Percentiles rank a stretch among this genome's conserved stretches.
phyloP scores from a whole-genome alignment of 2,113 vertebrate species.

The Albula goreensis region DNA sequence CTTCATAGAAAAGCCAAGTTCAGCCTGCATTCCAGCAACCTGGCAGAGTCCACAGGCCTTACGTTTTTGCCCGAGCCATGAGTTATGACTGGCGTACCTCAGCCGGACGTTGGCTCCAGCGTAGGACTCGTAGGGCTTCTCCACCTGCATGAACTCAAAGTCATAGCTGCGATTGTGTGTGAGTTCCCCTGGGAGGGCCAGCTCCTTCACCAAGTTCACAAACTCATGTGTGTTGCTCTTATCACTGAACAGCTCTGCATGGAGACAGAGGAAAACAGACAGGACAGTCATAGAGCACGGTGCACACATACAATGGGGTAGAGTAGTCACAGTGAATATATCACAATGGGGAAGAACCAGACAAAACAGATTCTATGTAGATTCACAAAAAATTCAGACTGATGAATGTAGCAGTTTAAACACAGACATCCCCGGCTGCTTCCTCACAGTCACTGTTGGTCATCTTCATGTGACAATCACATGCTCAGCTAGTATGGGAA shows the following conservation, averaged over 20 bases:
- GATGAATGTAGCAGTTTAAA: too few relatives aligned
- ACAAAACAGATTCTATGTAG: background rate
- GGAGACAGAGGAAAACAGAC: constrained; percentile 15
- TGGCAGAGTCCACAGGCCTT: too few relatives aligned
- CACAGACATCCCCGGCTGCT: too few relatives aligned
- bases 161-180: constrained; percentile 97
- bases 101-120: constrained; percentile 93
- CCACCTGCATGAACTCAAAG: constrained; percentile 99
- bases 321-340: background rate
- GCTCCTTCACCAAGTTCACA: constrained; percentile 97
- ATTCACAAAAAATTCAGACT: too few relatives aligned
- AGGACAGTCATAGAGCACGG: background rate
- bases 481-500: constrained; percentile 35
- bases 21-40: too few relatives aligned
- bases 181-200: constrained; percentile 94
- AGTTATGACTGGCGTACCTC: constrained; percentile 71
- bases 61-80: background rate
- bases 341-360: background rate
- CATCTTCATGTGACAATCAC: constrained; percentile 53
- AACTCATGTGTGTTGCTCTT: constrained; percentile 99
- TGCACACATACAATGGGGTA: too few relatives aligned
- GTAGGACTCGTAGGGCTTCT: constrained; percentile 98
- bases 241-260: constrained; percentile 94
- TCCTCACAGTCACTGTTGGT: too few relatives aligned
- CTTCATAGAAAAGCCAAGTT: too few relatives aligned